These are phyloP conservation scores for Temnothorax rugatulus DNA, from an alignment of 2,888 invertebrate genomes.

Conservation along the genomic window DNA sequence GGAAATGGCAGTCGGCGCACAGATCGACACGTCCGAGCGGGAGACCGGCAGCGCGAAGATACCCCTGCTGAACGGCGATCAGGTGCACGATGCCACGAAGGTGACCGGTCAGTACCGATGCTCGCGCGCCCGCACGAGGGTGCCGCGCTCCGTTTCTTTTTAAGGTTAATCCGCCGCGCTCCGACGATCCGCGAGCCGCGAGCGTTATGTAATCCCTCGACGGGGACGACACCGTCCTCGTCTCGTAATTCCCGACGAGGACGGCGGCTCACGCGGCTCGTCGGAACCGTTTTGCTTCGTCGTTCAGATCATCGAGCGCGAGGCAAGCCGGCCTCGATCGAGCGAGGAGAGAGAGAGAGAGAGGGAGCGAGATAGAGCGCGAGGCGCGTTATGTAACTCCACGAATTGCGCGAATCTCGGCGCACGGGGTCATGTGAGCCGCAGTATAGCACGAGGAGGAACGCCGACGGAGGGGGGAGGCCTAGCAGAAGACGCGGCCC, in stretches of 20 bases:
- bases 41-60: conserved; percentile 78
- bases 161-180: conserved; percentile 38
- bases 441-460: conserved; percentile 58
- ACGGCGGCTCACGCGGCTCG: conserved; percentile 22
- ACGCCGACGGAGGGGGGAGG: conserved; percentile 42
- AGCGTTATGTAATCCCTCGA: conserved; percentile 28
- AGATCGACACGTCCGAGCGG: conserved; percentile 81
- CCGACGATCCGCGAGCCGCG: background rate
- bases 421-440: conserved; percentile 79
- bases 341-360: conserved; percentile 12
- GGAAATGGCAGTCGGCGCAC: conserved; percentile 85
- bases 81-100: conserved; percentile 62
- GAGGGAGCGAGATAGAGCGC: conserved; percentile 14
- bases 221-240: conserved; percentile 13
- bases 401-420: conserved; percentile 78
- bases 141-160: background rate
- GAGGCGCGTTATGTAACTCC: conserved; percentile 78
- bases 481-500: conserved; percentile 77
- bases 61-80: conserved; percentile 81
- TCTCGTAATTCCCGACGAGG: conserved; percentile 1
- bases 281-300: conserved; percentile 43
- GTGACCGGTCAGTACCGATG: conserved; percentile 70
- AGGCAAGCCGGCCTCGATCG: conserved; percentile 66
- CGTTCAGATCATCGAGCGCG: conserved; percentile 46
- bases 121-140: conserved; percentile 11